Evolutionary conservation across 2,888 invertebrate genomes (phyloP), one percentile per base, ranked within the genome.

Genomic region (Stratiomys singularior): DNA sequence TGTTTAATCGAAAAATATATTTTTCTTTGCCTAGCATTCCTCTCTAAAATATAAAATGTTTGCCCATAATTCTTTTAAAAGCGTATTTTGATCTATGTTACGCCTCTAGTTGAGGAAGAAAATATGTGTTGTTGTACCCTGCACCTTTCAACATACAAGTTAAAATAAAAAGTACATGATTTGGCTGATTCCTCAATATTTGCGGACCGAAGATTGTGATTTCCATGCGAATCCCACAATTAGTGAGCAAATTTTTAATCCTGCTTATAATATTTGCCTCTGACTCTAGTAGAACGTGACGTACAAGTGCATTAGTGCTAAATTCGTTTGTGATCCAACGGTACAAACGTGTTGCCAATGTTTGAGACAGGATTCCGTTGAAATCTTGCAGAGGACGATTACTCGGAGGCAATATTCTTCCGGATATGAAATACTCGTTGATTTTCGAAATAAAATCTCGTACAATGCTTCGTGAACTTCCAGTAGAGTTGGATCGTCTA

Each of bases 41-140:
- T n/a, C n/a, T n/a, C n/a, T n/a, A n/a, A n/a, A n/a, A n/a, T n/a
- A n/a, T n/a, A n/a, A n/a, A n/a, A n/a, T n/a, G n/a, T n/a, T n/a
- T n/a, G n/a, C n/a, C n/a, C n/a, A n/a, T n/a, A n/a, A n/a, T n/a
- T n/a, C n/a, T n/a, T n/a, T n/a, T n/a, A n/a, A n/a, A n/a, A n/a
- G n/a, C 37, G 9, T 37, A 37, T 37, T 9, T 5, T 5, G 37
- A 37, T 37, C 3, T 37, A 9, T 9, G 37, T 37, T 37, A 37
- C 5, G 9, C 5, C 9, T 37, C 37, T 37, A 37, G 9, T 37
- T 37, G 37, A 5, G 37, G 37, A 9, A 37, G 37, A 63, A 81
- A 81, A 69, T 80, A 81, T 5, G 71, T 77, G 44, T 79, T 80
- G 69, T 78, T 80, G 21, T 80, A 80, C 9, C 81, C 81, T 28